A percentile compares a stretch with the other conserved stretches of the same genome.
phyloP scores from a whole-genome alignment of 2,797 vertebrate species.

The Acanthis flammea region DNA sequence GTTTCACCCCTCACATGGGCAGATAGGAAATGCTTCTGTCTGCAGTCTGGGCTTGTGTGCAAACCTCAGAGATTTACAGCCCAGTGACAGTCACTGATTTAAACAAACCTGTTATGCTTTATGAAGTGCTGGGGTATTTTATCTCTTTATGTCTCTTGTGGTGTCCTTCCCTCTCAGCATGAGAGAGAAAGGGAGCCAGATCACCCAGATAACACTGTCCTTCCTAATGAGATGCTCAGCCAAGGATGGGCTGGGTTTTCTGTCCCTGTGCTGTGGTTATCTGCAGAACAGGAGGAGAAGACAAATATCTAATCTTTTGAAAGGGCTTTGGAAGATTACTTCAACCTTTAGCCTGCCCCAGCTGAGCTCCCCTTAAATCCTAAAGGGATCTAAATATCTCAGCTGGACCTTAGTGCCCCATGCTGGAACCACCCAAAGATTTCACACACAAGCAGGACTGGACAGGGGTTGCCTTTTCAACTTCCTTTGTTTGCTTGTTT shows the following conservation, averaged over 20 bases:
- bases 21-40: neutral
- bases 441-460: neutral
- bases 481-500: neutral
- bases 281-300: neutral
- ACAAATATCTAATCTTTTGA: neutral
- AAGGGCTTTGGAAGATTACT: constrained; percentile 33
- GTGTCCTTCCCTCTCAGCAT: constrained; percentile 12
- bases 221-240: constrained; percentile 16
- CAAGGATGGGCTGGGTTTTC: neutral
- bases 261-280: neutral
- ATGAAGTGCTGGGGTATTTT: neutral
- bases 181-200: neutral
- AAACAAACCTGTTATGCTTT: neutral
- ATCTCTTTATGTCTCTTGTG: neutral
- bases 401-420: neutral
- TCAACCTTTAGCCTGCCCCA: neutral
- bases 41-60: neutral
- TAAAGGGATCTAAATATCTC: constrained; percentile 8
- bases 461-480: neutral
- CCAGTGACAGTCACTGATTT: neutral
- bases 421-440: neutral
- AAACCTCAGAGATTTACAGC: neutral
- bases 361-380: constrained; percentile 4
- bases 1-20: neutral
- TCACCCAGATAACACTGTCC: neutral